phyloP scores from a whole-genome alignment of 2,113 vertebrate species.

The Toxotes jaculatrix region DNA sequence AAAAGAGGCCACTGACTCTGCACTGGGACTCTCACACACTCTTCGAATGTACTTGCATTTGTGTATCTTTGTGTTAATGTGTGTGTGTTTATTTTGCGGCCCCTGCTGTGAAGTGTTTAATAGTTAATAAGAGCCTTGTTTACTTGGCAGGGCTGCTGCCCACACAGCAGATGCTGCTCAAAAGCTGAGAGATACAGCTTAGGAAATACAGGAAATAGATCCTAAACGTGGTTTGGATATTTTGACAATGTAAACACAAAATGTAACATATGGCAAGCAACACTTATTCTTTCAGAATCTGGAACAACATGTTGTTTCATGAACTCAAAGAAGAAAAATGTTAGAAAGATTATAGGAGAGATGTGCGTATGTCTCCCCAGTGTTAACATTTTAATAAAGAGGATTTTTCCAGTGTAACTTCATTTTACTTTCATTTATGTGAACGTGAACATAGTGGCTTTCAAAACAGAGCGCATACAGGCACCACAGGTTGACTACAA shows the following conservation, averaged over 20 bases:
- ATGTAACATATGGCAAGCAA: not conserved
- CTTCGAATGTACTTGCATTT: slow-evolving; percentile 45
- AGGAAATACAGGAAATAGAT: slow-evolving; percentile 53
- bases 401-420: not conserved
- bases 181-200: slow-evolving; percentile 63
- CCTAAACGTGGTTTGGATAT: slow-evolving; percentile 20
- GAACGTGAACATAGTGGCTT: not conserved
- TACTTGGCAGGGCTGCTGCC: slow-evolving; percentile 70
- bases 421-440: not conserved
- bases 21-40: slow-evolving; percentile 54
- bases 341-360: no score
- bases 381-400: not conserved
- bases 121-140: slow-evolving; percentile 79
- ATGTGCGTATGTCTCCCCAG: not conserved
- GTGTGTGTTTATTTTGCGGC: slow-evolving; percentile 36
- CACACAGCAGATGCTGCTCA: slow-evolving; percentile 70
- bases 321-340: not conserved
- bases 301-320: not conserved
- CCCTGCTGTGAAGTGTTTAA: slow-evolving; percentile 70
- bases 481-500: not conserved
- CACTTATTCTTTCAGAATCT: not conserved
- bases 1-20: slow-evolving; percentile 66
- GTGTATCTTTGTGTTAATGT: slow-evolving; percentile 46
- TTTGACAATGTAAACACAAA: slow-evolving; percentile 39
- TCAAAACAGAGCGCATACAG: not conserved